Evolutionary conservation across 2,797 vertebrate species (phyloP), one percentile per base, ranked within the genome.

Genomic region (Argya squamiceps): DNA sequence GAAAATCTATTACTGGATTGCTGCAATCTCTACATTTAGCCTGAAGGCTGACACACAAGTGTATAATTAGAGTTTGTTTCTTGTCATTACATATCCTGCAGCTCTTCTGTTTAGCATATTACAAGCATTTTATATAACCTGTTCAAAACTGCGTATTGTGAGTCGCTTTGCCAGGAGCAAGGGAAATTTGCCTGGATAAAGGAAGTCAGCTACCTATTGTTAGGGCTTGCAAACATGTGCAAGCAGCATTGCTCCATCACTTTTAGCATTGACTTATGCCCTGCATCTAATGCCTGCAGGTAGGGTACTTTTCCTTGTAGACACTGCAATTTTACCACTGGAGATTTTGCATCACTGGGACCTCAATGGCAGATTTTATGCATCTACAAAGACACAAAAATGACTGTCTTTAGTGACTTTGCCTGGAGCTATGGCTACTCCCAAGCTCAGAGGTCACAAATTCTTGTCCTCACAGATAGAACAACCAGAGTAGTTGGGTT

Each of bases 231-330:
- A 37, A 62, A 82, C 3, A 2, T 8, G 12, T 53, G 39, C 3
- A 2, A 83, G 47, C 36, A 67, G 36, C 36, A 65, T 34, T 76
- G 14, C 36, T 82, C 23, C 30, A 22, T 84, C 24, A 15, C 30
- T 41, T 74, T 24, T 34, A 32, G 11, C 8, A 17, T 4, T 80
- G 43, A 12, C 7, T 76, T 59, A n/a, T 29, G 14, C 27, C 27
- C 24, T 64, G 5, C 2, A 1, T 37, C 23, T 75, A 15, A 24
- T 52, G 11, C 50, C 43, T 79, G 27, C n/a, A 34, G 0, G 1
- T 20, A 59, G 27, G 2, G 13, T 62, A 41, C 29, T 71, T 59
- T 50, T 6, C 39, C 39, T 58, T 78, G 36, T 29, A 76, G 47
- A 27, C 3, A 2, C 1, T 43, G 27, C 69, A 74, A 41, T 30